Base-by-base conservation (phyloP, 2,888 invertebrate species). In the Caenorhabditis sulstoni region DNA sequence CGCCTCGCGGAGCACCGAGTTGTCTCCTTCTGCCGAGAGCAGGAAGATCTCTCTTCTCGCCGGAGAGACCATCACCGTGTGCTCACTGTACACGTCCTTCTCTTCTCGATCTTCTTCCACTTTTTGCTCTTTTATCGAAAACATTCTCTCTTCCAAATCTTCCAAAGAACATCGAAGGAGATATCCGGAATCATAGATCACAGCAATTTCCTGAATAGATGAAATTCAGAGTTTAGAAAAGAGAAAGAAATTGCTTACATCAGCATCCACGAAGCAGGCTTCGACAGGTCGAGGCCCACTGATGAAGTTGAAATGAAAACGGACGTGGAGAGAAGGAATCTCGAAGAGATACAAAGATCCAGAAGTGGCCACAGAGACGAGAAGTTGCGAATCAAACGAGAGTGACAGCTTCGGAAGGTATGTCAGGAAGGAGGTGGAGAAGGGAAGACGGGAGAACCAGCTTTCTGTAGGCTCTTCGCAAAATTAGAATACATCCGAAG, bases 271-370 rank as follows among this genome's bases (percentile, higher is more conserved):
- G 23, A 82, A 84, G 59, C 68, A 68, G 5, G 81, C 79, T 39
- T 84, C 82, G 3, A 76, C 55, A 9, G 84, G 84, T 0, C 67
- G 45, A 5, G 79, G 74, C 29, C 81, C 82, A 29, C 62, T 76
- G 37, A 84, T 70, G 18, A 77, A 81, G 22, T 65, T 61, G 39
- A 81, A 68, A 7, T 52, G 37, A 9, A 79, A 65, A 18, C 39
- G 47, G 0, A 76, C 20, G 0, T 12, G 35, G 16, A 79, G 74
- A 1, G 84, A 84, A 0, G 84, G 84, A 41, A 81, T 64, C 29
- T 78, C 82, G 52, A 81, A 84, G 0, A 84, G 20, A 39, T 74
- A 81, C n/a, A 84, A 14, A 9, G 79, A 79, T 58, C 84, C 84
- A n/a, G 77, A 75, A 0, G 82, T 84, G 11, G 82, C 47, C 3